Conservation (phyloP, 1,140 invertebrate species). For the Delia radicum region DNA sequence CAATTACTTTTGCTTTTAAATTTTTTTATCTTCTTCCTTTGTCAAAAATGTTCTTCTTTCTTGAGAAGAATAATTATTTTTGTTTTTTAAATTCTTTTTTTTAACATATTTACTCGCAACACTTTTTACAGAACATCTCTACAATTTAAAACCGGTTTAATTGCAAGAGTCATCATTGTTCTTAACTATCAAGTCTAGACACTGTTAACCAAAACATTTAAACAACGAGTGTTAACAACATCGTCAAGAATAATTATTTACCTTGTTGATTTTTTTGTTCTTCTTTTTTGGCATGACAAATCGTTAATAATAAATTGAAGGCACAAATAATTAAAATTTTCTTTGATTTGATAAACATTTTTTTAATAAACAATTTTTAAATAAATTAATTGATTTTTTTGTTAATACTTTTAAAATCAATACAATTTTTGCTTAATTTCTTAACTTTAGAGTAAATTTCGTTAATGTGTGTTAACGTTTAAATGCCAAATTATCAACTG, state of each 20-base stretch:
- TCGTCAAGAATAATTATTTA: constrained; percentile 30
- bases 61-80: too few species aligned
- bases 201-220: too few species aligned
- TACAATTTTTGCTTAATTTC: background rate
- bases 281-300: constrained; percentile 12
- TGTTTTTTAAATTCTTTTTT: too few species aligned
- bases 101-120: too few species aligned
- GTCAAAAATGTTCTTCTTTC: too few species aligned
- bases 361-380: background rate
- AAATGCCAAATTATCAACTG: constrained; percentile 40
- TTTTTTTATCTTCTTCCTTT: too few species aligned
- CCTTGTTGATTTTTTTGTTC: constrained; percentile 31
- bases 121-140: too few species aligned
- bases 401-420: background rate
- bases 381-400: background rate
- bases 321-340: background rate
- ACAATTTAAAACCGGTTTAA: too few species aligned
- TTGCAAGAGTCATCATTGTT: too few species aligned
- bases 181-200: too few species aligned
- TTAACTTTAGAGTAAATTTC: background rate
- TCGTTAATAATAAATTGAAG: background rate
- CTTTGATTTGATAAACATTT: background rate
- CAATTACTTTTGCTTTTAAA: too few species aligned
- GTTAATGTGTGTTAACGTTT: constrained; percentile 24
- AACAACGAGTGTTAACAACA: too few species aligned